A percentile compares a stretch with the other conserved stretches of the same genome.
Conservation (phyloP, 2,888 invertebrate genomes). For the Dromius quadrimaculatus region DNA sequence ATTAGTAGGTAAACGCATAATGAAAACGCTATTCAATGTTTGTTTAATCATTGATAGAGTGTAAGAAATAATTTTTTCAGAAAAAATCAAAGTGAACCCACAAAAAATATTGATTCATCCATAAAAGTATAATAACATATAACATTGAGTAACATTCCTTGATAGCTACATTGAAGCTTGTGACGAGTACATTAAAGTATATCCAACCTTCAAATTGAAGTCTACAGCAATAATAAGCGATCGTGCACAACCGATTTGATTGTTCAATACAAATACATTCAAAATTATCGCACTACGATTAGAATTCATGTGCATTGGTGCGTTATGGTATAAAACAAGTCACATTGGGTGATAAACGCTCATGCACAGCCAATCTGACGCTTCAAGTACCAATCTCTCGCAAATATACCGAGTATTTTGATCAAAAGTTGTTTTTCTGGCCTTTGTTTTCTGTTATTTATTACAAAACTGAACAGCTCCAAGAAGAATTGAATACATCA, state of each 20-base stretch:
- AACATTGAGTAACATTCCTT: too few species aligned
- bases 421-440: conserved; percentile 30
- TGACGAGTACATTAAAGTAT: too few species aligned
- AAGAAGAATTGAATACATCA: conserved; percentile 35
- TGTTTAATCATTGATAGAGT: too few species aligned
- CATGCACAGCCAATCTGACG: conserved; percentile 29
- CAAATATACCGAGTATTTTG: conserved; percentile 26
- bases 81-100: too few species aligned
- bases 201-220: too few species aligned
- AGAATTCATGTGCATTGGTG: conserved; percentile 21
- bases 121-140: too few species aligned
- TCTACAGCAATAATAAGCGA: conserved; percentile 6
- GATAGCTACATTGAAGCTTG: too few species aligned
- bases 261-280: conserved; percentile 26
- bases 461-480: conserved; percentile 25
- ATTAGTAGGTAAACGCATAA: too few species aligned
- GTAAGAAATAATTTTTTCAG: too few species aligned
- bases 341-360: conserved; percentile 26
- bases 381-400: conserved; percentile 16
- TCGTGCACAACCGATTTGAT: conserved; percentile 13
- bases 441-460: conserved; percentile 22
- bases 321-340: conserved; percentile 38
- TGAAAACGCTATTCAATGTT: too few species aligned
- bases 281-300: conserved; percentile 10
- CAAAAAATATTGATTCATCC: too few species aligned